Base-by-base conservation (phyloP, 2,888 invertebrate species). In the Lithophane leautieri region DNA sequence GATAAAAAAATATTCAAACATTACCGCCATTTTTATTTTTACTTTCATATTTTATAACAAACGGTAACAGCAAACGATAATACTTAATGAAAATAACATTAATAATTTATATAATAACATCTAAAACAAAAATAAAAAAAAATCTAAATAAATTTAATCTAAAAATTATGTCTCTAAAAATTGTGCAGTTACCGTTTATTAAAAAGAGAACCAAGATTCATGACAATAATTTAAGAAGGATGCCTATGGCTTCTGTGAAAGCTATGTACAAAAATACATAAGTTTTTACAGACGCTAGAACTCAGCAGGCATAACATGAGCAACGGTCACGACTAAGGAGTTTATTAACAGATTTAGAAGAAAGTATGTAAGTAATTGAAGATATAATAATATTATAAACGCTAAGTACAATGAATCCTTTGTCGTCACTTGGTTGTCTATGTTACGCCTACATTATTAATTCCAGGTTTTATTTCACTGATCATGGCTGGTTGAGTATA, bases 251-350 rank as follows among this genome's bases (percentile, higher is more conserved):
- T 81, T 80, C 80, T 79, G 74, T 71, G 78, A 77, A 83, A 76
- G 61, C 70, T 75, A 73, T 77, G 75, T 85, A 86, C 70, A 81
- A 81, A 78, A 78, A 79, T 86, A 85, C 77, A 81, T 71, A 65
- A 58, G 62, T 65, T 74, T 79, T 68, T 73, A 81, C 70, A 78
- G 79, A 79, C 16, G 76, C 63, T 54, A 60, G 44, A 62, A 60
- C 19, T 75, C 61, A 52, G 73, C 42, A 81, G 83, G 77, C 84
- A 76, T 86, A 82, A 85, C 88, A 87, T 56, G 61, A 56, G 50
- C 81, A 86, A 74, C 76, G 67, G 75, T 44, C 70, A 84, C 76
- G 82, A 79, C 76, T 67, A 40, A n/a, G 71, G 72, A 69, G 25
- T 63, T 65, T 14, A 12, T 54, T 54, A 70, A 78, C 34, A 67